A percentile compares a stretch with the other conserved stretches of the same genome.
Conservation (phyloP, 2,888 invertebrate genomes). For the Leptopilina myrica region DNA sequence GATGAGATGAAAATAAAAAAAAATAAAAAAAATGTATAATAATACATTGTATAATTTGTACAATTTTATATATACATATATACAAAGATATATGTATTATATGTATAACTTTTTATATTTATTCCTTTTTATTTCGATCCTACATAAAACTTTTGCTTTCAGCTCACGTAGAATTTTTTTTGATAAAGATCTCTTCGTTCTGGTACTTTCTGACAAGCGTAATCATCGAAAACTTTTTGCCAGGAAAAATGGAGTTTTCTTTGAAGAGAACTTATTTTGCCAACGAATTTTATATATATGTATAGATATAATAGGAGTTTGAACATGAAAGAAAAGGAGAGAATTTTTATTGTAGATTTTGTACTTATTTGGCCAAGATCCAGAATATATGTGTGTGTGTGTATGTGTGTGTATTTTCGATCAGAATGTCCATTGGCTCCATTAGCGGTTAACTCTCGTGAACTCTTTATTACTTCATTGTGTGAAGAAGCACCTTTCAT, state of each 20-base stretch:
- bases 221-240: conserved; percentile 20
- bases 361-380: conserved; percentile 69
- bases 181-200: conserved; percentile 29
- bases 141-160: conserved; percentile 1
- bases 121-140: too few relatives aligned
- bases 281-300: neutral
- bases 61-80: too few relatives aligned
- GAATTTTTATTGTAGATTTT: conserved; percentile 46
- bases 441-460: conserved; percentile 72
- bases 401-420: conserved; percentile 51
- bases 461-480: conserved; percentile 70
- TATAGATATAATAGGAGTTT: neutral
- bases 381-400: conserved; percentile 51
- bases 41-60: too few relatives aligned
- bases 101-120: too few relatives aligned
- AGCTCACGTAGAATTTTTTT: conserved; percentile 21
- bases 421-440: conserved; percentile 71
- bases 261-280: conserved; percentile 4
- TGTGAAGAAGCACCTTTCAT: conserved; percentile 66
- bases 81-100: too few relatives aligned
- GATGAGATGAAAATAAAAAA: too few relatives aligned
- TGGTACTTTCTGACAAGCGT: conserved; percentile 28
- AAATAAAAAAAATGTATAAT: too few relatives aligned
- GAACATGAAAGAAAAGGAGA: conserved; percentile 19
- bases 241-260: conserved; percentile 13